Conservation (phyloP, 2,797 vertebrate species). For the Ataeniobius toweri region DNA sequence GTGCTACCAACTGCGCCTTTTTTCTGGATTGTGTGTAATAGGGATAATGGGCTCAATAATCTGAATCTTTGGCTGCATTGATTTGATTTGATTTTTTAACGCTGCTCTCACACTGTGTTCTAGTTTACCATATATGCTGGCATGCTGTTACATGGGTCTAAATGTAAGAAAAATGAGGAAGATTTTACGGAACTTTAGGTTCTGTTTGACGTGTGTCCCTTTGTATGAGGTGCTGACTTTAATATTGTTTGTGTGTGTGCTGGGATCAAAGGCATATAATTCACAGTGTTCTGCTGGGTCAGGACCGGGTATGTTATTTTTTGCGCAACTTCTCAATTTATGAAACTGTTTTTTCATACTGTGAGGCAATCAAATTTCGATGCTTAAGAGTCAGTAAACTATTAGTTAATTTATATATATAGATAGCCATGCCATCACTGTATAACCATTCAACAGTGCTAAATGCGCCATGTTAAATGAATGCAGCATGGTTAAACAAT, state of each 20-base stretch:
- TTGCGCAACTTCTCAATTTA: too few species aligned
- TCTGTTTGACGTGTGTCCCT: neutral
- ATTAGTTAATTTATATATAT: neutral
- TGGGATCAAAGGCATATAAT: neutral
- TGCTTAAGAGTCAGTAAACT: neutral
- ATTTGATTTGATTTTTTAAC: neutral
- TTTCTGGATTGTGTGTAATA: neutral
- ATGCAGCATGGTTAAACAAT: conserved; percentile 1
- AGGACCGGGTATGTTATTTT: neutral
- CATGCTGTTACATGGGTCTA: neutral
- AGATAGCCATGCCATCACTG: too few species aligned
- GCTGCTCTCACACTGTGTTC: neutral
- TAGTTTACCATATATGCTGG: neutral
- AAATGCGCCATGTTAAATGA: neutral
- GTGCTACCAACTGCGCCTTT: too few species aligned
- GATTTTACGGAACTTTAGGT: neutral
- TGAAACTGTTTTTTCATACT: neutral
- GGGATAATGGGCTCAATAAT: neutral
- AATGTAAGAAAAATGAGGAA: neutral
- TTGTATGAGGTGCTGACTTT: neutral
- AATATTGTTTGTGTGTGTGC: too few species aligned
- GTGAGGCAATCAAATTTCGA: neutral
- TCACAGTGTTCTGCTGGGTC: neutral
- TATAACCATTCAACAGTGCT: neutral
- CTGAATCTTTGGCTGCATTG: conserved; percentile 2